Evolutionary conservation across 2,797 vertebrate genomes (phyloP), one percentile per base, ranked within the genome.

Genomic region (Schizothorax lantsangensis): DNA sequence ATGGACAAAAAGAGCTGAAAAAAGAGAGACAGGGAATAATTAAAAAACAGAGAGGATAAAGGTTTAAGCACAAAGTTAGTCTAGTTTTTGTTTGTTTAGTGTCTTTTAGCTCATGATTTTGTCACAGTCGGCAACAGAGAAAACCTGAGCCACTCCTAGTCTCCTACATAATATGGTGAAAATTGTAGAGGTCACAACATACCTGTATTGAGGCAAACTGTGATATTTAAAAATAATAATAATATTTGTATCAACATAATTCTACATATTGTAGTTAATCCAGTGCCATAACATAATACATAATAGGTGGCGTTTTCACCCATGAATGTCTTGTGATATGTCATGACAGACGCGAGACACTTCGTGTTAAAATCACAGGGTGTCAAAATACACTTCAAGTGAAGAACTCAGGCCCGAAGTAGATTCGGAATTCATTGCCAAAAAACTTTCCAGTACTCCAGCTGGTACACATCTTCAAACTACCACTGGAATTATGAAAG

Each of bases 1-100:
- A 43, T 1, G 9, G 11, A 57, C 77, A 85, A 64, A 75, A 54
- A 81, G 33, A 81, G 45, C 79, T 82, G 80, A 30, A 45, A 85
- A 69, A 71, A 57, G 36, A 36, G 8, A 75, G 14, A 77, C 19
- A 77, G 38, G 43, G 6, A 6, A 23, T 21, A 47, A 71, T 79
- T 30, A 45, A 40, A 6, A 45, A n/a, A 66, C 17, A 23, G n/a
- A 30, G 21, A 75, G 9, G 21, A 59, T 57, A 15, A 49, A 40
- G 17, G 17, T 79, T 85, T 71, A 83, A 40, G n/a, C 47, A 47
- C 7, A 12, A 33, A 8, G 12, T 72, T 71, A 26, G 47, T 64
- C 26, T 83, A n/a, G 0, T 26, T 81, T 40, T 57, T 64, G 5
- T 68, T 52, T 81, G 23, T 33, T 47, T 33, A 21, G 15, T 69